Percentiles rank a stretch among this genome's conserved stretches.
phyloP scores from a whole-genome alignment of 2,888 invertebrate species.

The Noctuana brunneofusca region DNA sequence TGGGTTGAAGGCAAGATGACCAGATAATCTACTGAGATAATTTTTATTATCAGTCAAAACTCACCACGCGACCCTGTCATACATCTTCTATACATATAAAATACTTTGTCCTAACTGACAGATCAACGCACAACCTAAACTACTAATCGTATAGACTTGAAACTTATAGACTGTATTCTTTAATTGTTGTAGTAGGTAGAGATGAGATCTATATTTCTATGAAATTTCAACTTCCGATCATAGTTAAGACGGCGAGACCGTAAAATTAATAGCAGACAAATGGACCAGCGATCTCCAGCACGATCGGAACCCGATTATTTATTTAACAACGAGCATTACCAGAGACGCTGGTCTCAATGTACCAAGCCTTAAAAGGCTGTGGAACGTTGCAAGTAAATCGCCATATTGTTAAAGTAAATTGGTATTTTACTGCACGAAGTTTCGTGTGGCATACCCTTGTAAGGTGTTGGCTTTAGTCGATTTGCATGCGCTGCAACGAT shows the following conservation, averaged over 20 bases:
- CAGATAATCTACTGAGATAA: too few relatives aligned
- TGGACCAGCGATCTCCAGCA: constrained; percentile 46
- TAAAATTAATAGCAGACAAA: constrained; percentile 62
- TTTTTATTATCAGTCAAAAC: too few relatives aligned
- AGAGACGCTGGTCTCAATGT: constrained; percentile 66
- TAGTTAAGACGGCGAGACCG: constrained; percentile 48
- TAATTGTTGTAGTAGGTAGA: too few relatives aligned
- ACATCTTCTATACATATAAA: too few relatives aligned
- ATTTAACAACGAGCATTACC: constrained; percentile 59
- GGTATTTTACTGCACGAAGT: constrained; percentile 75
- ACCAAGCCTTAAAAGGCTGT: constrained; percentile 68
- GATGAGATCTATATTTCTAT: not conserved
- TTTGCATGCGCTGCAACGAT: constrained; percentile 38
- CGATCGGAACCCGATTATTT: constrained; percentile 50
- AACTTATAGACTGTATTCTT: too few relatives aligned
- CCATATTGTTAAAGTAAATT: constrained; percentile 79
- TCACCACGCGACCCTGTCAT: too few relatives aligned
- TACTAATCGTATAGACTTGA: too few relatives aligned
- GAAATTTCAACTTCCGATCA: not conserved
- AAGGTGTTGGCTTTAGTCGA: constrained; percentile 46
- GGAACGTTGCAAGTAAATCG: constrained; percentile 71
- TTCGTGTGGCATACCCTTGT: constrained; percentile 66
- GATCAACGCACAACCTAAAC: too few relatives aligned
- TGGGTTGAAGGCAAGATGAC: too few relatives aligned
- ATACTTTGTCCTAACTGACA: too few relatives aligned